A percentile compares a stretch with the other conserved stretches of the same genome.
Evolutionary conservation across 2,113 vertebrate genomes (phyloP).

Genomic region (Caranx ignobilis): DNA sequence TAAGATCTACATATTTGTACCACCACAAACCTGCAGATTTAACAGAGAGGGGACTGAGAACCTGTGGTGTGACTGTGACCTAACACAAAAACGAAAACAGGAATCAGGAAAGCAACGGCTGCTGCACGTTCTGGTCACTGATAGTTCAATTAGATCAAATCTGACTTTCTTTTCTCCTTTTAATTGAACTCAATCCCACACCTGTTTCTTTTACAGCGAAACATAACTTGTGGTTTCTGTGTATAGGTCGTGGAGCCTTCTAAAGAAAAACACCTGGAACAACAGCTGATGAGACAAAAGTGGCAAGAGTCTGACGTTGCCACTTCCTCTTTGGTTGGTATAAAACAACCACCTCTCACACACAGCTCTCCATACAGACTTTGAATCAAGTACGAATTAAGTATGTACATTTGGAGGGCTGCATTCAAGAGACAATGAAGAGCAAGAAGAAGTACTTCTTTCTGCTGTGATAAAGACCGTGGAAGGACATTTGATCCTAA

Average conservation of each 20-base stretch:
- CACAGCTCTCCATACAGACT: not conserved
- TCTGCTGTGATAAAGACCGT: not conserved
- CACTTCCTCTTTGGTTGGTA: slow-evolving; percentile 64
- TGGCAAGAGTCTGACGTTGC: not conserved
- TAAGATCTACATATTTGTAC: not conserved
- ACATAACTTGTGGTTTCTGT: slow-evolving; percentile 39
- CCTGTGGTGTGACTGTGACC: not conserved
- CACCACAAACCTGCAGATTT: not conserved
- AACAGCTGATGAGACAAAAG: not conserved
- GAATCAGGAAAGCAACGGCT: slow-evolving; percentile 9
- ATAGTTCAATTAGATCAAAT: not conserved
- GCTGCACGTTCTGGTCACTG: not conserved
- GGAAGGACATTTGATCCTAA: not conserved
- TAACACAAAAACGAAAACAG: slow-evolving; percentile 45
- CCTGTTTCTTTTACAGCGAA: slow-evolving; percentile 57
- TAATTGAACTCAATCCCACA: slow-evolving; percentile 18
- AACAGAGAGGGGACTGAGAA: not conserved
- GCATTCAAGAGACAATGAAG: not conserved
- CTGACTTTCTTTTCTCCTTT: slow-evolving; percentile 56
- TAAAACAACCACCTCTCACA: slow-evolving; percentile 18
- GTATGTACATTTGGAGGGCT: not conserved
- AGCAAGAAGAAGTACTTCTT: not conserved
- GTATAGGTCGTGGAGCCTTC: not conserved
- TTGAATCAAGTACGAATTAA: not conserved
- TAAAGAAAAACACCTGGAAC: not conserved